A percentile compares a stretch with the other conserved stretches of the same genome.
phyloP scores from a whole-genome alignment of 2,797 vertebrate genomes.

The Melopsittacus undulatus region DNA sequence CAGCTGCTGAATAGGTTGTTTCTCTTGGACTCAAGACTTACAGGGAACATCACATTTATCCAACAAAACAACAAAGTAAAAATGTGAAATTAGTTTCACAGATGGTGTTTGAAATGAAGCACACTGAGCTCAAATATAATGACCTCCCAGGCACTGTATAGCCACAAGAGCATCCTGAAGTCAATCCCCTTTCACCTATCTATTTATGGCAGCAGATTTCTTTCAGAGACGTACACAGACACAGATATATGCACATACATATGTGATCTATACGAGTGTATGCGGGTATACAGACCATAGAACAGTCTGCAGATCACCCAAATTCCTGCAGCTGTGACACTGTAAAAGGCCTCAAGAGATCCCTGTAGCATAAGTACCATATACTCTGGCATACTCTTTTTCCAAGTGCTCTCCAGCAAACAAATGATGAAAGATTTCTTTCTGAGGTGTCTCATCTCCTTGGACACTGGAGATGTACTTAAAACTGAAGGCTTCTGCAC shows the following conservation, averaged over 20 bases:
- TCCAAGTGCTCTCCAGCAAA: background rate
- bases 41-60: background rate
- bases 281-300: background rate
- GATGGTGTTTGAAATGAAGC: background rate
- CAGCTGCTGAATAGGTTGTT: background rate
- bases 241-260: background rate
- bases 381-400: background rate
- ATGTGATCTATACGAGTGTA: background rate
- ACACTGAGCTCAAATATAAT: rapidly evolving
- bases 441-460: background rate
- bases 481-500: background rate
- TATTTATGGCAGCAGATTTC: background rate
- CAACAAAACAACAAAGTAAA: background rate
- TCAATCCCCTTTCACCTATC: background rate
- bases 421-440: background rate
- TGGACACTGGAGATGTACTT: background rate
- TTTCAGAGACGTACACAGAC: background rate
- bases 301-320: background rate
- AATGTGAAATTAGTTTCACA: background rate
- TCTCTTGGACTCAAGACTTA: background rate
- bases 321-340: background rate
- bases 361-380: background rate
- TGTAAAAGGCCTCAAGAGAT: background rate
- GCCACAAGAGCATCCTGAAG: background rate
- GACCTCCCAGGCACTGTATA: background rate